Evolutionary conservation across 2,113 vertebrate genomes (phyloP), one percentile per base, ranked within the genome.

Genomic region (Bettongia penicillata): DNA sequence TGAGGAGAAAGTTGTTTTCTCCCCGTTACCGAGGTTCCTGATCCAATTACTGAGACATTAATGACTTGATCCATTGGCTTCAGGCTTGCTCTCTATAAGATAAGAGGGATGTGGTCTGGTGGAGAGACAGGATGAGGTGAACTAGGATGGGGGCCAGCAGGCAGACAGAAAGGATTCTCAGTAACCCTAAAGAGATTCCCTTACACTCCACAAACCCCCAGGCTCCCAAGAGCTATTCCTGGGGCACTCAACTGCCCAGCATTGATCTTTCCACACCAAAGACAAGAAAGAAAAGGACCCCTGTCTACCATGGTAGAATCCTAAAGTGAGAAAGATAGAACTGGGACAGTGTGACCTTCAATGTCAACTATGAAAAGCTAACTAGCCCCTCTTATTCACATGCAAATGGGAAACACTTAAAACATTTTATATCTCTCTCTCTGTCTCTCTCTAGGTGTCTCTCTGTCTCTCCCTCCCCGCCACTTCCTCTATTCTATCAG

Each of bases 161-260:
- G 92, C 95, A 97, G 68, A 89, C 89, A 96, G 50, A 94, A 52
- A n/a, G 77, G 93, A 93, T 97, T 91, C 50, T 96, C 97, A n/a
- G 94, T 9, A 57, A 94, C 95, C 61, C 91, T 94, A 51, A 95
- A 95, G 12, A 94, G 61, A 94, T 94, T 90, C 96, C 61, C 53
- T 92, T 77, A 95, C n/a, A 43, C 6, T 43, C 9, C 61, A 52
- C 57, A 77, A n/a, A n/a, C 61, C 94, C 57, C 94, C n/a, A 94
- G 92, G 92, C 92, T 93, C 8, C 93, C 14, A 92, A 95, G 50
- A 97, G 89, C 0, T 68, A 97, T 93, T 93, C 26, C 90, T 92
- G 61, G 90, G 93, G 94, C 90, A 96, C 95, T 89, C 97, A 61
- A 37, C 95, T 97, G 89, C 51, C 37, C 91, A 95, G 0, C 0